Base-by-base conservation (phyloP, 2,797 vertebrate genomes). In the Enteromius afrohamiltoni region DNA sequence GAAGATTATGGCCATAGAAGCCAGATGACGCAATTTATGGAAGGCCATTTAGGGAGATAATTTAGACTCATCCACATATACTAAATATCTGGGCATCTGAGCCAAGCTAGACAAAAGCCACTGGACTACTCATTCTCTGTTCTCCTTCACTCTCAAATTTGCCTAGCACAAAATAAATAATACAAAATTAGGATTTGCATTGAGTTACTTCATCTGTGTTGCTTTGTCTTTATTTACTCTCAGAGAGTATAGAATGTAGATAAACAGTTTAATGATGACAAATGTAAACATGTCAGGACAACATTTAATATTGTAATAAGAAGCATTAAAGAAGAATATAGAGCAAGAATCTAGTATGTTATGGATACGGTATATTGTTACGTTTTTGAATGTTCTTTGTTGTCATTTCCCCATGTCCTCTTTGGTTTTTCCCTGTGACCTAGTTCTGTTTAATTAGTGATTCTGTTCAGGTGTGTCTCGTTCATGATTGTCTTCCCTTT, bases 21-120 rank as follows among this genome's bases (percentile, higher is more conserved):
- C 47, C 78, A 62, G 55, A 34, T 40, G 49, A 85, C 58, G 79
- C 80, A 70, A 31, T 17, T 51, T 49, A 68, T 49, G 37, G 6
- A 77, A n/a, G 45, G 53, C 19, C 19, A 1, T 31, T 68, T 49
- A 23, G 58, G 40, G 11, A 83, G 37, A 42, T 58, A 23, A 55
- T 51, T 55, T 31, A 64, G 55, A 51, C 62, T 65, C 55, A 64
- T 82, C 31, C 21, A 26, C 14, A 42, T 17, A 23, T 23, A 58
- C 51, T n/a, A n/a, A n/a, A 77, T 4, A 74, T 17, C 23, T 31
- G 13, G 13, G 31, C 49, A 70, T 53, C 26, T 75, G 40, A 68
- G 23, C 51, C 69, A 73, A 82, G 6, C 21, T 51, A 51, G 69
- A 80, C 14, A 62, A 3, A 51, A 69, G 14, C 51, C 62, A 77